phyloP scores from a whole-genome alignment of 2,888 invertebrate genomes.

The Aspidiotus destructor region DNA sequence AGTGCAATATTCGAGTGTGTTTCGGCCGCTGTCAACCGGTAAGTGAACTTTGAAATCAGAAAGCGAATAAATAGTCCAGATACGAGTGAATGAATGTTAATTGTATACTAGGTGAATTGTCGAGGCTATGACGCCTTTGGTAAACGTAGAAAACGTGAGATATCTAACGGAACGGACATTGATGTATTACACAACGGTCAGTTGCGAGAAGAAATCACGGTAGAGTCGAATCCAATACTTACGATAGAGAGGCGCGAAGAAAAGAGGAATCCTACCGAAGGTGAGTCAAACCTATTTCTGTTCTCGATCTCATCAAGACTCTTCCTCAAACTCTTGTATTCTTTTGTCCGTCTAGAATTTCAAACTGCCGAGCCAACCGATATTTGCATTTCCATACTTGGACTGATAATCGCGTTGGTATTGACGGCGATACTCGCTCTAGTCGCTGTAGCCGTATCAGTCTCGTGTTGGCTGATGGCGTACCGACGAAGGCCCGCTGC shows the following conservation, averaged over 20 bases:
- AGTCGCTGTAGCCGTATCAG: conserved; percentile 87
- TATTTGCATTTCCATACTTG: conserved; percentile 88
- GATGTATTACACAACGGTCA: conserved; percentile 61
- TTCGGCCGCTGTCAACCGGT: conserved; percentile 91
- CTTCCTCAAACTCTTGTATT: conserved; percentile 12
- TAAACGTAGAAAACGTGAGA: conserved; percentile 54
- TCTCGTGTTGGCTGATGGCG: conserved; percentile 92
- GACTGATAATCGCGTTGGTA: conserved; percentile 82
- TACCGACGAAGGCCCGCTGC: conserved; percentile 72
- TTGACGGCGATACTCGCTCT: conserved; percentile 83
- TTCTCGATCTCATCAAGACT: not conserved
- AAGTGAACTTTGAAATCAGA: conserved; percentile 42
- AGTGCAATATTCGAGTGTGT: conserved; percentile 89
- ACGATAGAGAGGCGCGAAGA: conserved; percentile 81
- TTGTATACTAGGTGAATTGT: conserved; percentile 63
- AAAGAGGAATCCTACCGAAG: conserved; percentile 68
- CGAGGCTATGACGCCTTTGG: conserved; percentile 85
- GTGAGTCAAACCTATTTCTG: conserved; percentile 43
- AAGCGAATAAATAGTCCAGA: not conserved
- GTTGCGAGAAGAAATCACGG: conserved; percentile 83
- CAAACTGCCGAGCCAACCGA: conserved; percentile 54
- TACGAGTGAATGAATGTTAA: not conserved
- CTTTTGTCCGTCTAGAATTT: conserved; percentile 36
- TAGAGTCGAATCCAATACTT: conserved; percentile 81
- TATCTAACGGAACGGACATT: conserved; percentile 40